Percentiles rank a stretch among this genome's conserved stretches.
Evolutionary conservation across 2,888 invertebrate species (phyloP).

Genomic region (Orthonychiurus folsomi): DNA sequence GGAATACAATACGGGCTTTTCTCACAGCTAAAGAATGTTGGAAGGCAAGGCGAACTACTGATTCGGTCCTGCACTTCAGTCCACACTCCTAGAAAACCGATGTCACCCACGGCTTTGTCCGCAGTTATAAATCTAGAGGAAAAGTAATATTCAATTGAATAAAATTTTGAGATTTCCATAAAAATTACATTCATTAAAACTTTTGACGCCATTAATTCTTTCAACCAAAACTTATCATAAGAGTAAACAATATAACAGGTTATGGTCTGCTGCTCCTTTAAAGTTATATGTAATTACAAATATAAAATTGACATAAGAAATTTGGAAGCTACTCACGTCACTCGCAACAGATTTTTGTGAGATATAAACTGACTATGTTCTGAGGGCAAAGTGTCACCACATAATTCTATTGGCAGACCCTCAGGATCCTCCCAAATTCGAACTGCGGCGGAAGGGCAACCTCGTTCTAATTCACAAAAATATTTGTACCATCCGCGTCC

Average conservation of each 20-base stretch:
- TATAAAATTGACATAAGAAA: no score
- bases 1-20: constrained; percentile 49
- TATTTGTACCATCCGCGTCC: neutral
- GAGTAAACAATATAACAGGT: neutral
- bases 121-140: constrained; percentile 92
- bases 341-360: constrained; percentile 72
- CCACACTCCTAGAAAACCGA: constrained; percentile 89
- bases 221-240: no score
- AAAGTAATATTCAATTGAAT: no score
- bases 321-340: constrained; percentile 65
- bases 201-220: no score
- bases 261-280: no score
- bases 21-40: constrained; percentile 44
- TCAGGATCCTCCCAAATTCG: constrained; percentile 77
- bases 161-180: no score
- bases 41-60: constrained; percentile 23
- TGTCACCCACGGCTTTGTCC: constrained; percentile 86
- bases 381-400: constrained; percentile 68
- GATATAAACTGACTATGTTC: constrained; percentile 79
- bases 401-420: constrained; percentile 74
- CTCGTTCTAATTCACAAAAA: constrained; percentile 55
- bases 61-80: constrained; percentile 64
- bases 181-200: neutral
- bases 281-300: no score
- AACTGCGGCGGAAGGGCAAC: constrained; percentile 83